Percentiles rank a stretch among this genome's conserved stretches.
Conservation (phyloP, 2,797 vertebrate species). For the Rhinoraja longicauda region DNA sequence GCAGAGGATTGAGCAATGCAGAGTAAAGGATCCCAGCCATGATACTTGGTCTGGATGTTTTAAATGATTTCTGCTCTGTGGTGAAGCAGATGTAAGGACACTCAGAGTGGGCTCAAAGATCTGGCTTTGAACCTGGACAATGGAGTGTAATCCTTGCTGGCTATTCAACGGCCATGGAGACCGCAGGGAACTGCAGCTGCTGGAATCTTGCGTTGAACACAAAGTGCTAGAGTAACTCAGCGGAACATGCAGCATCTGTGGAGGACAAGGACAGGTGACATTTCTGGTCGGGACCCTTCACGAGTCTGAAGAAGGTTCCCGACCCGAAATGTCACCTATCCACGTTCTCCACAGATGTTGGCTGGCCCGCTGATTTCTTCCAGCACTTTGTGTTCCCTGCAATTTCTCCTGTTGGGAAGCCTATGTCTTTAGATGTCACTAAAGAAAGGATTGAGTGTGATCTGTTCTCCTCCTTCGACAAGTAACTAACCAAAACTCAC, state of each 20-base stretch:
- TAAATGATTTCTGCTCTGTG: not conserved
- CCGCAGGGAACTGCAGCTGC: too few species aligned
- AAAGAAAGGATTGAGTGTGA: not conserved
- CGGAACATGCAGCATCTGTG: too few species aligned
- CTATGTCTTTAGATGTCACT: not conserved
- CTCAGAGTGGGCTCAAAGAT: not conserved
- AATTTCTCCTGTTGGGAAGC: not conserved
- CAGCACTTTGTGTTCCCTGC: too few species aligned
- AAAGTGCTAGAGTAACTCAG: too few species aligned
- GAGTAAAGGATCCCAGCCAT: not conserved
- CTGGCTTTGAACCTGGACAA: not conserved
- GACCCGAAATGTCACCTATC: too few species aligned
- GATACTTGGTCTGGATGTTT: not conserved
- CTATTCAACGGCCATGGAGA: not conserved
- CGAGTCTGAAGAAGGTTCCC: too few species aligned
- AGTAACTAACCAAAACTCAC: not conserved
- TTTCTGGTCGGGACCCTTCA: too few species aligned
- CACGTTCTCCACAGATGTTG: too few species aligned
- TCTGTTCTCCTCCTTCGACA: not conserved
- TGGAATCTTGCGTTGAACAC: too few species aligned
- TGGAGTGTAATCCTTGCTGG: not conserved
- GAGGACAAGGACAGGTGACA: too few species aligned
- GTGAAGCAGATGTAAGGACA: not conserved
- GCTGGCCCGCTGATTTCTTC: too few species aligned
- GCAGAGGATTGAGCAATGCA: too few species aligned